phyloP scores from a whole-genome alignment of 2,113 vertebrate species.

The Austrofundulus limnaeus region DNA sequence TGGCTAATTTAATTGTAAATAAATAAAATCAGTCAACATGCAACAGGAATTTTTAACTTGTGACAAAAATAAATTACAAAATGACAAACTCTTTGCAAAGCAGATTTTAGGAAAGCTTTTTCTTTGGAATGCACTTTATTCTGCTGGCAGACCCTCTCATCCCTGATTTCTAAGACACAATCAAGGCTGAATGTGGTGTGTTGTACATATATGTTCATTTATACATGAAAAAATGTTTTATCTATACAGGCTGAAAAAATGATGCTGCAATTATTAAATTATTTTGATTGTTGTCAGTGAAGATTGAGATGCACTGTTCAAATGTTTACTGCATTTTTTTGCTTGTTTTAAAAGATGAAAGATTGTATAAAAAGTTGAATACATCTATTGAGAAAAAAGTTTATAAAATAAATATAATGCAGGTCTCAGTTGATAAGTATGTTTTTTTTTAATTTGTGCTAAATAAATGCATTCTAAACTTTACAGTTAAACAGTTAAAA shows the following conservation, averaged over 20 bases:
- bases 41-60: conserved; percentile 8
- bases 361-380: conserved; percentile 47
- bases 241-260: conserved; percentile 27
- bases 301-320: conserved; percentile 62
- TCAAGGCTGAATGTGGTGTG: conserved; percentile 59
- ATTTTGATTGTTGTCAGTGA: conserved; percentile 54
- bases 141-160: not conserved
- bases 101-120: too few relatives aligned
- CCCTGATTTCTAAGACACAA: conserved; percentile 39
- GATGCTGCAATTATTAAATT: conserved; percentile 41
- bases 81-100: conserved; percentile 4
- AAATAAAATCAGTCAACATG: conserved; percentile 7
- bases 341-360: conserved; percentile 34
- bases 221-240: conserved; percentile 25
- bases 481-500: too few relatives aligned
- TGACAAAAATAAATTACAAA: conserved; percentile 9
- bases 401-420: conserved; percentile 49
- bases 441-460: too few relatives aligned
- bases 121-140: not conserved
- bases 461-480: too few relatives aligned
- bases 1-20: conserved; percentile 23
- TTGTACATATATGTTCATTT: conserved; percentile 53
- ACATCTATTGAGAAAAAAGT: conserved; percentile 27
- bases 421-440: conserved; percentile 6
- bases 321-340: conserved; percentile 58